Evolutionary conservation across 2,888 invertebrate species (phyloP).

Genomic region (Tethea ocularis): DNA sequence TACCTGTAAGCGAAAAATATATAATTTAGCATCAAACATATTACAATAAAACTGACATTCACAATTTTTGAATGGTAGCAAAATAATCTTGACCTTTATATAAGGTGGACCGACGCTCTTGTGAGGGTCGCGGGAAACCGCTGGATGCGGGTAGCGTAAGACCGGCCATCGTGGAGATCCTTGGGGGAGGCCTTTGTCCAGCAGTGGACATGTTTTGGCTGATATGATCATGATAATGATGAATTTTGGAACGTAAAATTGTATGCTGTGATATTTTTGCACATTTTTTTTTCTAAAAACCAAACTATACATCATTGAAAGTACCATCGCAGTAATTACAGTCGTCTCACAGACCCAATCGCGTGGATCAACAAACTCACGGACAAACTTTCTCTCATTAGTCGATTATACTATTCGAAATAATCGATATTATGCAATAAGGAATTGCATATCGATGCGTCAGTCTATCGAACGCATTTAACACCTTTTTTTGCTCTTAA

Average conservation of each 20-base stretch:
- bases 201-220: too few relatives aligned
- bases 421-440: conserved; percentile 29
- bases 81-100: conserved; percentile 2
- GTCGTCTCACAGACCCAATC: not conserved
- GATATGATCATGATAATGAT: too few relatives aligned
- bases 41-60: not conserved
- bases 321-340: not conserved
- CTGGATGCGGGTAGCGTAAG: too few relatives aligned
- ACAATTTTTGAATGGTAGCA: not conserved
- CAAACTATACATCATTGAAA: not conserved
- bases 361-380: conserved; percentile 11
- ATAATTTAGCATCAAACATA: not conserved
- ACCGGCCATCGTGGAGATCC: too few relatives aligned
- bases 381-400: conserved; percentile 29
- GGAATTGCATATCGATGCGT: conserved; percentile 29
- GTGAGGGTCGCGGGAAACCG: too few relatives aligned
- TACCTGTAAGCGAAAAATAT: conserved; percentile 20
- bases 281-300: not conserved
- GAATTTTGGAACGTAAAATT: too few relatives aligned
- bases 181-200: too few relatives aligned
- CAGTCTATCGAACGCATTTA: conserved; percentile 22
- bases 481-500: conserved; percentile 12
- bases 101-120: too few relatives aligned
- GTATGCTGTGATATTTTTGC: too few relatives aligned
- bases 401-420: conserved; percentile 20